Evolutionary conservation across 2,888 invertebrate species (phyloP).

Genomic region (Chymomyza procnemis): DNA sequence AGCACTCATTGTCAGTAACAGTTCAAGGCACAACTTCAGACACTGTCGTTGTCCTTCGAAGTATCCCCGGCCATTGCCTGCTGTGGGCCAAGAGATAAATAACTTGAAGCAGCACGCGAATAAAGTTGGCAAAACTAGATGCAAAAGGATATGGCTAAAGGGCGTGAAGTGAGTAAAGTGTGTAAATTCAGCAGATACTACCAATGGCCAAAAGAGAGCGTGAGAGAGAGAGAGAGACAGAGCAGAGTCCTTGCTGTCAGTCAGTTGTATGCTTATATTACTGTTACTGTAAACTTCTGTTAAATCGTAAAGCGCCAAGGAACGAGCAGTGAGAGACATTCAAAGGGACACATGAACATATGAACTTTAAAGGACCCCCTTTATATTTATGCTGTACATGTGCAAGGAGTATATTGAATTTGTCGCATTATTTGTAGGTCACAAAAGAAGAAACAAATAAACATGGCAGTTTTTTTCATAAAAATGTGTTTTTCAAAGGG

Average conservation of each 20-base stretch:
- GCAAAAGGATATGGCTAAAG: constrained; percentile 9
- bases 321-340: background rate
- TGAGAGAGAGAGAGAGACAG: background rate
- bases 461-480: background rate
- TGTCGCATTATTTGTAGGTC: background rate
- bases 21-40: background rate
- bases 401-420: background rate
- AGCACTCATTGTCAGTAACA: constrained; percentile 1
- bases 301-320: constrained; percentile 1
- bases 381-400: no score
- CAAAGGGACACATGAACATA: background rate
- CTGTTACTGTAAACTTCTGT: constrained; percentile 49
- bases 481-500: no score
- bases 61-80: background rate
- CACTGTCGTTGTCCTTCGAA: background rate
- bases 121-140: background rate
- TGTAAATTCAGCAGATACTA: background rate
- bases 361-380: background rate
- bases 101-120: constrained; percentile 46
- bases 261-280: constrained; percentile 56
- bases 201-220: constrained; percentile 9
- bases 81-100: constrained; percentile 52
- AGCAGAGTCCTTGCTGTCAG: constrained; percentile 18
- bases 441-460: background rate
- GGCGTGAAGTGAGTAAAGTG: background rate